Percentiles rank a stretch among this genome's conserved stretches.
Conservation (phyloP, 2,888 invertebrate species). For the Leptinotarsa peninsularis region DNA sequence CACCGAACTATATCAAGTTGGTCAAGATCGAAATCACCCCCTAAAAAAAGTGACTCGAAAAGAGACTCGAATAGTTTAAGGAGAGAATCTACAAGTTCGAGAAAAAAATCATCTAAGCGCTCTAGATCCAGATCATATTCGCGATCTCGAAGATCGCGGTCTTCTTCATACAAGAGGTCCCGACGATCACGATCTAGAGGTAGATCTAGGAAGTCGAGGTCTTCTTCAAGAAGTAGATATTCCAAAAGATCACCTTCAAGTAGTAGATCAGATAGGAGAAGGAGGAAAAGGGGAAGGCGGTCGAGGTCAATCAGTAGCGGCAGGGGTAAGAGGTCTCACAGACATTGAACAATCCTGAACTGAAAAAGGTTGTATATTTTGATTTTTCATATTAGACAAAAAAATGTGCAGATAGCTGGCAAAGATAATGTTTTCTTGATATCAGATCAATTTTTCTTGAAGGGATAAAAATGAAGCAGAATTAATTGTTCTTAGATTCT, state of each 20-base stretch:
- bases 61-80: conserved; percentile 36
- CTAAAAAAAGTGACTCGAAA: conserved; percentile 37
- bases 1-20: conserved; percentile 32
- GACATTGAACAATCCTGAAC: conserved; percentile 47
- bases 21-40: conserved; percentile 43
- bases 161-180: conserved; percentile 46
- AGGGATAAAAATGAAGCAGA: no score
- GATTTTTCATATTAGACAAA: conserved; percentile 15
- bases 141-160: conserved; percentile 42
- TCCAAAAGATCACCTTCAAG: conserved; percentile 40
- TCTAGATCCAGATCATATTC: conserved; percentile 46
- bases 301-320: conserved; percentile 48
- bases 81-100: conserved; percentile 39
- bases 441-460: no score
- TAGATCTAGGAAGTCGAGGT: conserved; percentile 42
- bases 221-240: conserved; percentile 45
- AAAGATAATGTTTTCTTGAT: neutral
- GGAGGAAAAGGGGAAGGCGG: conserved; percentile 39
- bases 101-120: conserved; percentile 35
- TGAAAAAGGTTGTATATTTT: conserved; percentile 48
- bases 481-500: no score
- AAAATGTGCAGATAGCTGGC: conserved; percentile 38
- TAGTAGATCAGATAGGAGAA: conserved; percentile 42
- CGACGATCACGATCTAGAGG: conserved; percentile 43
- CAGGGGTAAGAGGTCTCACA: conserved; percentile 57